Percentiles rank a stretch among this genome's conserved stretches.
phyloP scores from a whole-genome alignment of 1,140 invertebrate genomes.

The Pomacea maculata region DNA sequence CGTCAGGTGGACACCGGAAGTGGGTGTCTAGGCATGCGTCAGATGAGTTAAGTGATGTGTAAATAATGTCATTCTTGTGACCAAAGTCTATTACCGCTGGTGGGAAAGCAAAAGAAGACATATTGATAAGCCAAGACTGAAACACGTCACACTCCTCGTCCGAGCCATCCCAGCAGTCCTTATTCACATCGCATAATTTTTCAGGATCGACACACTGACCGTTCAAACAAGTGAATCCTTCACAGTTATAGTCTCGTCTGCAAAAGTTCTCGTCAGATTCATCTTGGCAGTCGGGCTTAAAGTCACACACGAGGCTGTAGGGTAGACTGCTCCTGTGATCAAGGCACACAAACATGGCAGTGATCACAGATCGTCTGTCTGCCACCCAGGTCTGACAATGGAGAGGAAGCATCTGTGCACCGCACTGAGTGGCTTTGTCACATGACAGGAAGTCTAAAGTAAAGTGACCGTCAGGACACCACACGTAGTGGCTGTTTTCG shows the following conservation, averaged over 20 bases:
- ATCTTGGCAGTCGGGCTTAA: neutral
- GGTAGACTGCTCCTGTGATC: neutral
- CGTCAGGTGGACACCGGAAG: neutral
- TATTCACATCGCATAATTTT: neutral
- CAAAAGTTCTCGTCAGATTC: neutral
- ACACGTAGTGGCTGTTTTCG: neutral
- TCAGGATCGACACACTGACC: neutral
- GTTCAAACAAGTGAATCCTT: neutral
- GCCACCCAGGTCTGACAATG: neutral
- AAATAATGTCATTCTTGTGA: neutral
- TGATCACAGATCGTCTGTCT: neutral
- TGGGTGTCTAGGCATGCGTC: neutral
- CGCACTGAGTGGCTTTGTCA: neutral
- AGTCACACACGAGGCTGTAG: neutral
- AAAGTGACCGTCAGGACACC: conserved; percentile 6
- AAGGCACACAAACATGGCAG: neutral
- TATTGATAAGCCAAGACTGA: neutral
- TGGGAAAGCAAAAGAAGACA: neutral
- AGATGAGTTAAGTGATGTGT: neutral
- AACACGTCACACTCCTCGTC: neutral
- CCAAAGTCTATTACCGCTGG: neutral
- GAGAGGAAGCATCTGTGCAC: neutral
- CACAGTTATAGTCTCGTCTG: neutral
- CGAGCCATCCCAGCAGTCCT: neutral
- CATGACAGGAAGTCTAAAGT: neutral